A percentile compares a stretch with the other conserved stretches of the same genome.
Evolutionary conservation across 1,140 invertebrate genomes (phyloP).

Genomic region (Caerostris darwini): DNA sequence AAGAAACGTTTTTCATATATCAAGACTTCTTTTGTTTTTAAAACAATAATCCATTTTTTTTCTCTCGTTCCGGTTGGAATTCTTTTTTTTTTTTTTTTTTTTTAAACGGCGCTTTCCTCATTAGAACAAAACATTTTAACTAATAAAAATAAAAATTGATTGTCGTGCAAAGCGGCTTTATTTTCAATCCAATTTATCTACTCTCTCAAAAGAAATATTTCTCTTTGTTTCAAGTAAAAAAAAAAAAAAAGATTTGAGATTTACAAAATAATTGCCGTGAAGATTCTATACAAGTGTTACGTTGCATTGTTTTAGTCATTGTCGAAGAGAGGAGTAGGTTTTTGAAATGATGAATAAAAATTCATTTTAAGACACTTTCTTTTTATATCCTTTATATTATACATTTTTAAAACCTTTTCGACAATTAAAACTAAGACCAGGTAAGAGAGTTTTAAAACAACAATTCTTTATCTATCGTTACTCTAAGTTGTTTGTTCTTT

Average conservation of each 20-base stretch:
- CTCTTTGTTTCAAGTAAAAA: not conserved
- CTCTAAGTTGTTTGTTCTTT: too few relatives aligned
- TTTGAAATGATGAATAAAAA: too few relatives aligned
- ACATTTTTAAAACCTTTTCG: not conserved
- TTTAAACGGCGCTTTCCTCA: not conserved
- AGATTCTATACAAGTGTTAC: not conserved
- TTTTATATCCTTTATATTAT: not conserved
- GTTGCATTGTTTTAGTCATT: not conserved
- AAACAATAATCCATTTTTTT: not conserved
- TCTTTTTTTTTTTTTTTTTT: not conserved
- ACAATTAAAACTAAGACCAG: not conserved
- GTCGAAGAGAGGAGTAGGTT: not conserved
- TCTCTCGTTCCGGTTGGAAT: too few relatives aligned
- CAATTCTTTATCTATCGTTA: not conserved
- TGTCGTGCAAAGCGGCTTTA: conserved; percentile 8
- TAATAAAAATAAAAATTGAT: not conserved
- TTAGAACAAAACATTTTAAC: not conserved
- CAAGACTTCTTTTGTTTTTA: not conserved
- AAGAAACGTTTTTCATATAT: not conserved
- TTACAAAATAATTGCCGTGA: not conserved
- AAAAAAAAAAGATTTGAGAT: not conserved
- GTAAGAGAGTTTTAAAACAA: not conserved
- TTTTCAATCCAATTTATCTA: conserved; percentile 27
- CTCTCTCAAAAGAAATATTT: not conserved
- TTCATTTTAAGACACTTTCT: not conserved